Conservation (phyloP, 2,797 vertebrate genomes). For the Sebastiscus tertius region DNA sequence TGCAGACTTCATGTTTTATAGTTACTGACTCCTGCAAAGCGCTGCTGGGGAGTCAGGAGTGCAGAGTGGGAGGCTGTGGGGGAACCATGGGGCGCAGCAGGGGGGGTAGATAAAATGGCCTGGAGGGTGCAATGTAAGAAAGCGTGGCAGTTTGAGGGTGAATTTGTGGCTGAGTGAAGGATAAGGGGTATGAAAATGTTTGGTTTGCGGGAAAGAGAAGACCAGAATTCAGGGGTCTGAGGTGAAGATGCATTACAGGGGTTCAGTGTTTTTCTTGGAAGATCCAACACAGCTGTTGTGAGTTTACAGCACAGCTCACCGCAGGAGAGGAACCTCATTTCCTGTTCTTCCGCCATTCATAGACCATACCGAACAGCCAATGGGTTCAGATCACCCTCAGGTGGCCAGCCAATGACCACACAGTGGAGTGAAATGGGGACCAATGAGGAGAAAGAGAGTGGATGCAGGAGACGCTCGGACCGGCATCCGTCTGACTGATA, state of each 20-base stretch:
- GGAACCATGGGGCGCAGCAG: slow-evolving; percentile 13
- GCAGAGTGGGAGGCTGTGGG: slow-evolving; percentile 8
- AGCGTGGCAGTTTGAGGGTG: not conserved
- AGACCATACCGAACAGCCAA: slow-evolving; percentile 34
- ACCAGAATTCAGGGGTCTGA: slow-evolving; percentile 15
- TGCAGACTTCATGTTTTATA: slow-evolving; percentile 29
- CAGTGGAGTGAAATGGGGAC: not conserved
- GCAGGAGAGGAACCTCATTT: slow-evolving; percentile 65
- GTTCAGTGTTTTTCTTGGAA: slow-evolving; percentile 43
- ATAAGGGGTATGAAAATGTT: slow-evolving; percentile 35
- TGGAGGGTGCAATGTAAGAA: not conserved
- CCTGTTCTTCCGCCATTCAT: slow-evolving; percentile 39
- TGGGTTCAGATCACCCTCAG: slow-evolving; percentile 8
- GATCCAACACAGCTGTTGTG: slow-evolving; percentile 67
- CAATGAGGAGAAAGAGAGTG: not conserved
- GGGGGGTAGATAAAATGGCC: slow-evolving; percentile 29
- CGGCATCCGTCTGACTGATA: slow-evolving; percentile 23
- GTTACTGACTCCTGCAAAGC: slow-evolving; percentile 26
- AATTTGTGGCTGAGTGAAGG: slow-evolving; percentile 10
- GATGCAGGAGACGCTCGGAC: not conserved
- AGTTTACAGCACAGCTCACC: slow-evolving; percentile 65
- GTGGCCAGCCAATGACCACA: slow-evolving; percentile 34
- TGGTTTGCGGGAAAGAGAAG: slow-evolving; percentile 17
- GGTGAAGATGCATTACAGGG: slow-evolving; percentile 9
- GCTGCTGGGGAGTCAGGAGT: not conserved